Conservation (phyloP, 2,888 invertebrate species). For the Cremastobaeus sp. region DNA sequence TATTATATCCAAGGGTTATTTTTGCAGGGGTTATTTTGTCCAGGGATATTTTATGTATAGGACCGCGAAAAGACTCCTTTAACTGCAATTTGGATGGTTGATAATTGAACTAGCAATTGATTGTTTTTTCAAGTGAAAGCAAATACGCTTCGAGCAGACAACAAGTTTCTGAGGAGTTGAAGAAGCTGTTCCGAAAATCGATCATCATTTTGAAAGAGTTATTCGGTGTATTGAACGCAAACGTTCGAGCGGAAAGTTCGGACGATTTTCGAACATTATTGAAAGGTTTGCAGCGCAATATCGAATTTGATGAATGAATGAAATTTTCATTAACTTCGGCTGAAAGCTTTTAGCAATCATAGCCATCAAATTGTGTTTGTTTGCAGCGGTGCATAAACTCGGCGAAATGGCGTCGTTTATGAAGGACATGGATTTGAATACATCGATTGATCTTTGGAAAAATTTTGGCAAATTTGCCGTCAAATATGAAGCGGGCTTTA, state of each 20-base stretch:
- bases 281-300: constrained; percentile 49
- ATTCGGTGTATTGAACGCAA: constrained; percentile 66
- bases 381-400: constrained; percentile 61
- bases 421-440: constrained; percentile 69
- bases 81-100: too few species aligned
- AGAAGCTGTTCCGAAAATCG: constrained; percentile 68
- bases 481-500: constrained; percentile 57
- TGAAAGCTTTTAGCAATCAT: neutral
- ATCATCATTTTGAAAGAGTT: constrained; percentile 67
- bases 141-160: constrained; percentile 65
- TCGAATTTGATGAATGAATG: neutral
- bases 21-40: too few species aligned
- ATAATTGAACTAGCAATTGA: neutral
- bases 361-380: neutral
- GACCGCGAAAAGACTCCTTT: too few species aligned
- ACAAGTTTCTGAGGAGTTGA: constrained; percentile 64
- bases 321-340: neutral
- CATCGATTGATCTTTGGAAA: constrained; percentile 71
- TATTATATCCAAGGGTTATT: too few species aligned
- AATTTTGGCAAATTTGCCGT: constrained; percentile 69
- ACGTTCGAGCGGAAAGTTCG: constrained; percentile 65
- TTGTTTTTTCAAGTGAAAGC: constrained; percentile 63
- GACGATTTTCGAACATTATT: constrained; percentile 65
- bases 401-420: constrained; percentile 67
- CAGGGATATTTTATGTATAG: too few species aligned